Percentiles rank a stretch among this genome's conserved stretches.
phyloP scores from a whole-genome alignment of 2,797 vertebrate genomes.

The Acanthurus leucopareius region DNA sequence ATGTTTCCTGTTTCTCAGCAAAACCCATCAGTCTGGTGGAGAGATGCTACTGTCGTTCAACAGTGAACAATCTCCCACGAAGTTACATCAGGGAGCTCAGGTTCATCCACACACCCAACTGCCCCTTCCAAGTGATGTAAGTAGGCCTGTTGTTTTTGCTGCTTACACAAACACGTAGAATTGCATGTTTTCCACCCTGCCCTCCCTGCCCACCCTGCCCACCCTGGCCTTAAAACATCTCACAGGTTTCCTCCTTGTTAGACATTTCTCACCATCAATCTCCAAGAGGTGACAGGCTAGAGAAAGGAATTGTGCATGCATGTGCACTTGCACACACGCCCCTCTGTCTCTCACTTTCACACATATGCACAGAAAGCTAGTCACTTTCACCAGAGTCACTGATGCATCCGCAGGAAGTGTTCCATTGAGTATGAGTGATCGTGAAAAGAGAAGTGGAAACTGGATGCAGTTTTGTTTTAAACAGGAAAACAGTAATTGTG shows the following conservation, averaged over 20 bases:
- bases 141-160: conserved; percentile 54
- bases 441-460: conserved; percentile 48
- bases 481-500: conserved; percentile 63
- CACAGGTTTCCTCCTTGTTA: conserved; percentile 67
- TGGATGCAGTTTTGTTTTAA: conserved; percentile 66
- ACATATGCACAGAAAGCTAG: conserved; percentile 51
- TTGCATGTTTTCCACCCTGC: conserved; percentile 31
- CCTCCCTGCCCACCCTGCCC: conserved; percentile 31
- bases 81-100: conserved; percentile 83
- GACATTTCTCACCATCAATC: conserved; percentile 89
- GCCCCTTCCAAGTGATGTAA: conserved; percentile 90
- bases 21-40: conserved; percentile 89
- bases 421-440: conserved; percentile 35
- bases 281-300: conserved; percentile 77
- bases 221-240: conserved; percentile 39
- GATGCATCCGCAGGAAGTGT: conserved; percentile 67
- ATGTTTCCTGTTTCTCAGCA: conserved; percentile 64
- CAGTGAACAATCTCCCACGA: conserved; percentile 80
- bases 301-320: conserved; percentile 80
- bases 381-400: conserved; percentile 36
- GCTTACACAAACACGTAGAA: conserved; percentile 8
- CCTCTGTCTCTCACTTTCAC: conserved; percentile 66
- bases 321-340: conserved; percentile 66
- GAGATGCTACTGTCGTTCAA: conserved; percentile 87
- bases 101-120: conserved; percentile 88